phyloP scores from a whole-genome alignment of 2,113 vertebrate species.

The Pampusana beccarii region DNA sequence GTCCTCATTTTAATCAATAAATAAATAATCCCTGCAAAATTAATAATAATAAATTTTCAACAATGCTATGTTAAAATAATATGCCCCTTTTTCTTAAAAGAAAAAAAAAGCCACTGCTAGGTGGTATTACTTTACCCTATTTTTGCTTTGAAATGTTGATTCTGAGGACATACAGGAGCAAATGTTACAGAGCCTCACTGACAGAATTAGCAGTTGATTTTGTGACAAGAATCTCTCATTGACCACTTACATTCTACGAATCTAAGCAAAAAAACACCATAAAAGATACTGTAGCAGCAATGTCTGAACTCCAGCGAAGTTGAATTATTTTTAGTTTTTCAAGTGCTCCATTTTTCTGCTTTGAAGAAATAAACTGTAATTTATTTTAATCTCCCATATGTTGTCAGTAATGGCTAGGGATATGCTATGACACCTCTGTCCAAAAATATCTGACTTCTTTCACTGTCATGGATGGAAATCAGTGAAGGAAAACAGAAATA shows the following conservation, averaged over 20 bases:
- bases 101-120: background rate
- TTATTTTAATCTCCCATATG: constrained; percentile 40
- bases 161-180: background rate
- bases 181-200: background rate
- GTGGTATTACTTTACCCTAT: background rate
- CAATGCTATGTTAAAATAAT: background rate
- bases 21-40: background rate
- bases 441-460: background rate
- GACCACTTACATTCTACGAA: background rate
- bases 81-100: background rate
- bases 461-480: background rate
- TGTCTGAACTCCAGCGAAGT: background rate
- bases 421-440: background rate
- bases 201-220: background rate
- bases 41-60: background rate
- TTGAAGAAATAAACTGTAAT: constrained; percentile 51
- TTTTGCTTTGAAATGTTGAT: background rate
- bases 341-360: constrained; percentile 36
- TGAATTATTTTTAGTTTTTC: constrained; percentile 53
- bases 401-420: constrained; percentile 4
- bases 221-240: background rate
- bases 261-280: background rate
- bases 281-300: constrained; percentile 1
- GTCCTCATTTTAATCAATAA: background rate
- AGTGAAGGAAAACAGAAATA: constrained; percentile 22